These are phyloP conservation scores for Euglossa dilemma DNA, from an alignment of 1,140 invertebrate species.

Conservation along the genomic window DNA sequence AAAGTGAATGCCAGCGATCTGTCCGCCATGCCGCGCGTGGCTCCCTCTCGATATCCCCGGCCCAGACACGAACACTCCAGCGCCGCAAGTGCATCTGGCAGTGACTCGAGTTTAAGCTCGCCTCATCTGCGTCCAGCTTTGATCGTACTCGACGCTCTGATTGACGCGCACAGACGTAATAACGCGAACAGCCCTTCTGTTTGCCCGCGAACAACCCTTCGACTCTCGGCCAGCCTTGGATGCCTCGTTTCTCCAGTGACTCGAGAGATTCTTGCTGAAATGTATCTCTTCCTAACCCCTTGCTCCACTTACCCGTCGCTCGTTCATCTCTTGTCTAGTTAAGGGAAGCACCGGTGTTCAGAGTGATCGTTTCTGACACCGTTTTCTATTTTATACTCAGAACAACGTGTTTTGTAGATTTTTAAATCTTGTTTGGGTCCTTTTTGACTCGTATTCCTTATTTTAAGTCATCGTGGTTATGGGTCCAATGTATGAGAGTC, in stretches of 20 bases:
- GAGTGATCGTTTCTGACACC: too few relatives aligned
- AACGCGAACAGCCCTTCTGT: constrained; percentile 30
- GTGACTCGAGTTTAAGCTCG: constrained; percentile 48
- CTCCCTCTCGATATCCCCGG: not conserved
- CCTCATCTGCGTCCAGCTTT: constrained; percentile 34
- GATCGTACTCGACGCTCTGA: constrained; percentile 53
- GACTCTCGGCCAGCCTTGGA: not conserved
- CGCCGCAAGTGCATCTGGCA: constrained; percentile 45
- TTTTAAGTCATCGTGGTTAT: too few relatives aligned
- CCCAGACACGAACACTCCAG: constrained; percentile 32
- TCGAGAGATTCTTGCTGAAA: not conserved
- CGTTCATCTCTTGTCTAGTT: not conserved
- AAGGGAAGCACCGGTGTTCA: not conserved
- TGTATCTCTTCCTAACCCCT: not conserved
- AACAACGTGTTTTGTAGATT: too few relatives aligned
- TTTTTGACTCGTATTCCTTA: too few relatives aligned
- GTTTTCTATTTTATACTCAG: too few relatives aligned
- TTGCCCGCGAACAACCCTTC: constrained; percentile 29
- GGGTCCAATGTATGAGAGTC: too few relatives aligned
- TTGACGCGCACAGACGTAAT: constrained; percentile 56
- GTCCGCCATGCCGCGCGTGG: not conserved
- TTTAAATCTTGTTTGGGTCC: too few relatives aligned
- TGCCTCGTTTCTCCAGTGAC: constrained; percentile 8
- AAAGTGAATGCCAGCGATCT: not conserved
- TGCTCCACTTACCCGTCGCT: too few relatives aligned